A percentile compares a stretch with the other conserved stretches of the same genome.
Conservation (phyloP, 2,113 vertebrate genomes). For the Oncorhynchus clarkii region DNA sequence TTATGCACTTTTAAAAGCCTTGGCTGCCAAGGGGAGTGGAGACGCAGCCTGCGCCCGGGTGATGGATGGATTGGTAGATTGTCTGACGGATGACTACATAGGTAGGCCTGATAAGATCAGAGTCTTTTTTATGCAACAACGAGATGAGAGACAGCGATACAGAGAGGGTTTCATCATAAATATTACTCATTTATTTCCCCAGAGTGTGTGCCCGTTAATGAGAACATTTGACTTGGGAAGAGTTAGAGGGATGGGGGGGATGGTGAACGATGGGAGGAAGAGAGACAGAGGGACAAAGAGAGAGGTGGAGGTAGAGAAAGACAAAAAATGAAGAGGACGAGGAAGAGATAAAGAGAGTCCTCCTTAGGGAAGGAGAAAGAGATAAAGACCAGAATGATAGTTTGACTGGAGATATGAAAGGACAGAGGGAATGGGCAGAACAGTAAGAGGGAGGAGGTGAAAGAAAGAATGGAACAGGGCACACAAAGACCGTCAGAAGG, state of each 20-base stretch:
- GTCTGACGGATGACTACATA: slow-evolving; percentile 67
- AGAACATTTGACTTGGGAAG: slow-evolving; percentile 35
- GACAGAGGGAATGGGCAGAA: background rate
- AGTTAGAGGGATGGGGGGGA: slow-evolving; percentile 8
- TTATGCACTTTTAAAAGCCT: slow-evolving; percentile 64
- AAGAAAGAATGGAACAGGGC: background rate
- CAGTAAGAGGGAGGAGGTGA: background rate
- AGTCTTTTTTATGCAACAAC: slow-evolving; percentile 62
- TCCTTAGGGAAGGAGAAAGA: background rate
- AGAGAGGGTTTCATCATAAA: slow-evolving; percentile 61
- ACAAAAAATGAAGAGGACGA: background rate
- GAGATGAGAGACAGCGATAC: slow-evolving; percentile 59
- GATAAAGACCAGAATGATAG: background rate
- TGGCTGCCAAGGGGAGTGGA: slow-evolving; percentile 38
- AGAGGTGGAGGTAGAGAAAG: slow-evolving; percentile 24
- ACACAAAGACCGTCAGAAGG: slow-evolving; percentile 11
- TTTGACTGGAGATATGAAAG: background rate
- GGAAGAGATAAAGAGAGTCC: slow-evolving; percentile 1
- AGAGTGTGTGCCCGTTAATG: slow-evolving; percentile 41
- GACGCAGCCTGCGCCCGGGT: slow-evolving; percentile 47
- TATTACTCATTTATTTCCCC: slow-evolving; percentile 74
- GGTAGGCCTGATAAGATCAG: slow-evolving; percentile 67
- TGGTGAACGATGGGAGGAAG: slow-evolving; percentile 19
- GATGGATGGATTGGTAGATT: slow-evolving; percentile 69
- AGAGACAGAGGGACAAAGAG: slow-evolving; percentile 37